Percentiles rank a stretch among this genome's conserved stretches.
phyloP scores from a whole-genome alignment of 2,113 vertebrate species.

The Podarcis raffonei region DNA sequence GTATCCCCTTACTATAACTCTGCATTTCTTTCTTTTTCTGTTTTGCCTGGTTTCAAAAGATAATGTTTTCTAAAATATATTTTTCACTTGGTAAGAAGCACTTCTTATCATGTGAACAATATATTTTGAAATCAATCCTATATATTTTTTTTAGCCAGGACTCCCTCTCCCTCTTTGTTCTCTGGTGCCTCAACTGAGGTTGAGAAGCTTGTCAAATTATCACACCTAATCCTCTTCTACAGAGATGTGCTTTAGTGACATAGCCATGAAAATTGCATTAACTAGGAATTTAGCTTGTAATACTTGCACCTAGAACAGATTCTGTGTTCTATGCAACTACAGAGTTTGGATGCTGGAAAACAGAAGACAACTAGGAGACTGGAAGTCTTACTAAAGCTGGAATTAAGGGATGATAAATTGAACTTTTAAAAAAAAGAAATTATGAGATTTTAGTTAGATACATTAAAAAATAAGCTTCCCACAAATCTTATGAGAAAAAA shows the following conservation, averaged over 20 bases:
- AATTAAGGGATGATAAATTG: not conserved
- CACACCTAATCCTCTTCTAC: not conserved
- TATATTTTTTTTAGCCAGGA: not conserved
- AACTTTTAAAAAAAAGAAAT: slow-evolving; percentile 4
- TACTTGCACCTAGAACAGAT: not conserved
- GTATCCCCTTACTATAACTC: too few relatives aligned
- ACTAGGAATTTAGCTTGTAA: not conserved
- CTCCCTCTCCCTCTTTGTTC: not conserved
- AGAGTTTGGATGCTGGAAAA: not conserved
- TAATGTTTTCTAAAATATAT: too few relatives aligned
- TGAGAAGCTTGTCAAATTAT: not conserved
- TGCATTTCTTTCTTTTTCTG: too few relatives aligned
- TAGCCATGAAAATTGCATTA: not conserved
- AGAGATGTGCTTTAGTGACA: not conserved
- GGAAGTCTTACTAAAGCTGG: not conserved
- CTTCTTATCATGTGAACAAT: not conserved
- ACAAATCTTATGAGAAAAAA: not conserved
- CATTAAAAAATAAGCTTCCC: not conserved
- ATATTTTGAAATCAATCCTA: not conserved
- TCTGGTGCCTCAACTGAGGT: not conserved
- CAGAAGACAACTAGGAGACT: not conserved
- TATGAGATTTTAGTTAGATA: slow-evolving; percentile 5
- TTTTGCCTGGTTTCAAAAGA: too few relatives aligned
- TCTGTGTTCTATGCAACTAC: too few relatives aligned
- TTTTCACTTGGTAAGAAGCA: too few relatives aligned